phyloP scores from a whole-genome alignment of 2,113 vertebrate species.

The Lathamus discolor region DNA sequence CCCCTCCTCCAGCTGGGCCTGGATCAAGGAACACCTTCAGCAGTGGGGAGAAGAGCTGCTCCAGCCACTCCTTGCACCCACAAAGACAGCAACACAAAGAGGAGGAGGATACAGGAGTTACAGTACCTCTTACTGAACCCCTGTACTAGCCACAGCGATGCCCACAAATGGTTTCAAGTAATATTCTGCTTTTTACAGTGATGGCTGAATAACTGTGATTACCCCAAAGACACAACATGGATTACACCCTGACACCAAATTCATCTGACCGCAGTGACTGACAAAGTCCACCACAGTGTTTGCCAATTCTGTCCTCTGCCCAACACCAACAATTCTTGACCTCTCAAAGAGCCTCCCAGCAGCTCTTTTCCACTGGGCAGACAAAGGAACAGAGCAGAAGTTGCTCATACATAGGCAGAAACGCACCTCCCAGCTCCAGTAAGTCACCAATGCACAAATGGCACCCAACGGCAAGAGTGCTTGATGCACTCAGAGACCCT shows the following conservation, averaged over 20 bases:
- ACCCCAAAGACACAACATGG: not conserved
- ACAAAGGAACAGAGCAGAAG: not conserved
- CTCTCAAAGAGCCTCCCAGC: not conserved
- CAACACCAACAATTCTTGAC: accelerated
- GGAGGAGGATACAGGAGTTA: not conserved
- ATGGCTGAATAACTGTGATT: not conserved
- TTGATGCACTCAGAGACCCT: not conserved
- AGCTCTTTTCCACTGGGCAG: not conserved
- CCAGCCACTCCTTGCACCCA: not conserved
- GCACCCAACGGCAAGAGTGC: not conserved
- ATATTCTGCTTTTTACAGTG: not conserved
- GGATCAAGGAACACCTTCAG: not conserved
- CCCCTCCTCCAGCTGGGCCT: not conserved
- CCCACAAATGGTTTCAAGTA: not conserved
- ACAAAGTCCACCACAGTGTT: accelerated
- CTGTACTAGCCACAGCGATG: accelerated
- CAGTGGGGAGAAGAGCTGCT: not conserved
- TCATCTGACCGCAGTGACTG: not conserved
- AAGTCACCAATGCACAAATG: not conserved
- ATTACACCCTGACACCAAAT: not conserved
- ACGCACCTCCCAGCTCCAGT: not conserved
- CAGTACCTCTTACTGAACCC: not conserved
- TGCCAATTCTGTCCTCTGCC: not conserved
- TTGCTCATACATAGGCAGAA: not conserved
- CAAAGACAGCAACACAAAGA: not conserved